Evolutionary conservation across 2,797 vertebrate genomes (phyloP), one percentile per base, ranked within the genome.

Genomic region (Leptodactylus fallax): DNA sequence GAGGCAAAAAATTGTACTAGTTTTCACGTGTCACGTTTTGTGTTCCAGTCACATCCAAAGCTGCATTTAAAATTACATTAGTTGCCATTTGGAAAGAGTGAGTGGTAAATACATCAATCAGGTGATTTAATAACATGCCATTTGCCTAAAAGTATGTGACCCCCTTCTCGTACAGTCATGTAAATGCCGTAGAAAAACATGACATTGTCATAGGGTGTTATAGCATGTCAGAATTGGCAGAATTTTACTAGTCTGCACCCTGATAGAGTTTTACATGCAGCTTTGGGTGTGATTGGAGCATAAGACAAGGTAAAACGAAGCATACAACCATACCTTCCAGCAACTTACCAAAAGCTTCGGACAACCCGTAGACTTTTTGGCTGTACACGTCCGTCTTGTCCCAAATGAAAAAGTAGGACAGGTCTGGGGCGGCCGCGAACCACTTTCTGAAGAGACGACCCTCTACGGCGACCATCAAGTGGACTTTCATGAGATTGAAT

Each of bases 401-500:
- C 98, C 98, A 99, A 90, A 98, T 93, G 90, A 99, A 99, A 90
- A 98, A 96, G 84, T 99, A 99, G 0, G 95, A 95, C 6, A 99
- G 95, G 93, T 98, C 97, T 0, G 98, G 98, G 1, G 96, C 94
- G 0, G 98, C 97, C 0, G 98, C 96, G 91, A 99, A 99, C 98
- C 97, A 99, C 91, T 98, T 99, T 85, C 98, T 94, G 94, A 98
- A 98, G 79, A 99, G 97, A 60, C 98, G 94, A n/a, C 98, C 98
- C 89, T 99, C 98, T 0, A 99, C 98, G 0, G 98, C 97, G 85
- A 99, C 98, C 96, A 97, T 97, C 85, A 99, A 97, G 92, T 99
- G 98, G 82, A 99, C 98, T 93, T 99, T 99, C 98, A 99, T 99
- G 92, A 99, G 94, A 95, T 98, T 99, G 95, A 99, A 99, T 65